Evolutionary conservation across 2,888 invertebrate species (phyloP).

Genomic region (Atethmia centrago): DNA sequence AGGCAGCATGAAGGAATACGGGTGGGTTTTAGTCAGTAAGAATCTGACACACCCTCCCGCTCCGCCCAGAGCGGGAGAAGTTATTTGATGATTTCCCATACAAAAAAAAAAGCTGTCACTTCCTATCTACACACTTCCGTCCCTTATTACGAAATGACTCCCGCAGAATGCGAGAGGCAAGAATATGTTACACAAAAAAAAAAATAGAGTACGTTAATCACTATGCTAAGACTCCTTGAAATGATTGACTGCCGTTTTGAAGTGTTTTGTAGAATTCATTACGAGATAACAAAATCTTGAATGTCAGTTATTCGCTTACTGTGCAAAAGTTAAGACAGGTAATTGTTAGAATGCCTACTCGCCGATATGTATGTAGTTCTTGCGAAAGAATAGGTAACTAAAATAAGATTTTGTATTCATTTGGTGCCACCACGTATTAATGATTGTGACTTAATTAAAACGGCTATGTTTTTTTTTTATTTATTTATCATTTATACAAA

Average conservation of each 20-base stretch:
- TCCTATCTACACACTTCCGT: no score
- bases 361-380: background rate
- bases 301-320: background rate
- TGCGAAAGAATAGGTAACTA: background rate
- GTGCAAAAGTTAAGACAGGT: background rate
- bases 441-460: background rate
- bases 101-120: no score
- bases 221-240: background rate
- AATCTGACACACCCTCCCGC: no score
- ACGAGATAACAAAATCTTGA: background rate
- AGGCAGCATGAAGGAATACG: no score
- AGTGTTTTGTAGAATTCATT: background rate
- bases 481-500: no score
- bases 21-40: no score
- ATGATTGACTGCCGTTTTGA: background rate
- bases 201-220: background rate
- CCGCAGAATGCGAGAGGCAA: fast-evolving
- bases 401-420: background rate
- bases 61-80: no score
- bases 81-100: no score
- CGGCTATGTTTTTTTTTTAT: no score
- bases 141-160: no score
- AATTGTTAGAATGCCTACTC: background rate
- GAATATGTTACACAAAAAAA: background rate
- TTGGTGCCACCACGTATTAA: background rate